Percentiles rank a stretch among this genome's conserved stretches.
phyloP scores from a whole-genome alignment of 2,797 vertebrate genomes.

The Sebastes umbrosus region DNA sequence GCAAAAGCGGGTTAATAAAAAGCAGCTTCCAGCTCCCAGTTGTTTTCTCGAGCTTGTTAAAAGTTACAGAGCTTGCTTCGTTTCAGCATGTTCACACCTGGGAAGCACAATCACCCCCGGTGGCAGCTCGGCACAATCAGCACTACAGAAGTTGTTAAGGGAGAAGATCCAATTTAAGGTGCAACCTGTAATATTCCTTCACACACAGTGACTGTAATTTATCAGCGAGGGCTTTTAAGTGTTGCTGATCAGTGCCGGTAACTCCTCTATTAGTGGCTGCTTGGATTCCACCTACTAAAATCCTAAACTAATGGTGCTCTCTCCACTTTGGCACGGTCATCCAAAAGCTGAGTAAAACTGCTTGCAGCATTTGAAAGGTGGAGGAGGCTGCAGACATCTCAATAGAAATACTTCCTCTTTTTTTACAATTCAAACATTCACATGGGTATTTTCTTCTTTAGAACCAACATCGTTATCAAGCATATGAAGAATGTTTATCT shows the following conservation, averaged over 20 bases:
- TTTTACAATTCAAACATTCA: not conserved
- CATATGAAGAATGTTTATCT: not conserved
- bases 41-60: conserved; percentile 37
- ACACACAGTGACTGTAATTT: conserved; percentile 1
- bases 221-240: not conserved
- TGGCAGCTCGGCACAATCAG: conserved; percentile 22
- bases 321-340: not conserved
- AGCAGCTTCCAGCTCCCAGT: not conserved
- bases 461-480: not conserved
- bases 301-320: not conserved
- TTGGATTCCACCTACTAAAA: no score
- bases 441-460: not conserved
- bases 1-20: not conserved
- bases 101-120: conserved; percentile 9
- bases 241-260: conserved; percentile 5
- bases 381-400: not conserved
- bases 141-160: not conserved
- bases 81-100: conserved; percentile 5
- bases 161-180: conserved; percentile 10
- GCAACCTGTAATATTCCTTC: conserved; percentile 9
- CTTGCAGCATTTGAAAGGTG: not conserved
- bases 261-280: not conserved
- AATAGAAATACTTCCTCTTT: not conserved
- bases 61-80: conserved; percentile 20
- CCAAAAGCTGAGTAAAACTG: not conserved